Base-by-base conservation (phyloP, 2,113 vertebrate species). In the Eupsittula cactorum region DNA sequence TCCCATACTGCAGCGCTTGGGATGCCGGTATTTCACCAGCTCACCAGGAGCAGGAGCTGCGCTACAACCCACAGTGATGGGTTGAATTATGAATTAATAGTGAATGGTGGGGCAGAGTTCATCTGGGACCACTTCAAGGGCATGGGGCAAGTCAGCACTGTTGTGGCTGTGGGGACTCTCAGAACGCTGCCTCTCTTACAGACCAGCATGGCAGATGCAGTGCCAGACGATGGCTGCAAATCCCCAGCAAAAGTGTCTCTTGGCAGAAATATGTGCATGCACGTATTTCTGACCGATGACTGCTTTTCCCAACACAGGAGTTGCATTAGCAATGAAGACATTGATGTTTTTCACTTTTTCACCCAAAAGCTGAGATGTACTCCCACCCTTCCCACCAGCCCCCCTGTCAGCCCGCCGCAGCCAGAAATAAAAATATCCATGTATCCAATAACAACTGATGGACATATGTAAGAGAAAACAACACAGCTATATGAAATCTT, bases 401-500 rank as follows among this genome's bases (percentile, higher is more conserved):
- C 21, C 1, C 0, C 53, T 69, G 73, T 35, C 50, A 88, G n/a
- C 46, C 77, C 8, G 1, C 18, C 8, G 24, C 67, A 92, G 76
- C 6, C 65, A 39, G 39, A 25, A 76, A 90, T 11, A 62, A 88
- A 92, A 92, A 49, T 17, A 68, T 13, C 28, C 67, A 17, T 1
- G 25, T 10, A 31, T 47, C 76, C 76, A 74, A 2, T 2, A 81
- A 60, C 1, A 6, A 79, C 73, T 42, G 39, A 55, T 31, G 62
- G 37, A 16, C 6, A 0, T 52, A 82, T 52, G 75, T 37, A 39
- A 81, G 37, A 53, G 28, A 76, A 82, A 85, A 71, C 50, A 75
- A 67, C 0, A 0, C 1, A 3, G 13, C 19, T 62, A 78, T 50
- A 33, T 1, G 7, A 65, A 91, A 60, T 47, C 35, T n/a, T 20